Evolutionary conservation across 2,113 vertebrate genomes (phyloP).

Genomic region (Hystrix brachyura): DNA sequence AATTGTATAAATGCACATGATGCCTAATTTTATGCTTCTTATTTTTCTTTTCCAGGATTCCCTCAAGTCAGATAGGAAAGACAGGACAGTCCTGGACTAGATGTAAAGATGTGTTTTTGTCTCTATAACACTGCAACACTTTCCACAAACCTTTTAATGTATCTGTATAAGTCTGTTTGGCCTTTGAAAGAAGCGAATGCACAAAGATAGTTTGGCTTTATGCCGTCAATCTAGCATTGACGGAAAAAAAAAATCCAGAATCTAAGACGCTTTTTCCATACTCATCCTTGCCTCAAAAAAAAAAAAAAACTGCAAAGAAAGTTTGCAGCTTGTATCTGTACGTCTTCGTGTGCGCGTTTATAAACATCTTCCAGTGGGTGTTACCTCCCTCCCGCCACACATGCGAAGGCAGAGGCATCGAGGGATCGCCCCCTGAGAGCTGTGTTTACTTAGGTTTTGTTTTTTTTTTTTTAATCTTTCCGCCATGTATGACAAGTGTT

Average conservation of each 20-base stretch:
- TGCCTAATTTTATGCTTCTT: conserved; percentile 61
- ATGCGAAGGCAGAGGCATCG: conserved; percentile 49
- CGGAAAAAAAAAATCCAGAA: neutral
- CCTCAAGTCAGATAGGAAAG: conserved; percentile 52
- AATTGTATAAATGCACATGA: conserved; percentile 64
- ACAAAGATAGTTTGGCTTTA: conserved; percentile 49
- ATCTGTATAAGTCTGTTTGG: conserved; percentile 62
- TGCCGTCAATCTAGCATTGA: neutral
- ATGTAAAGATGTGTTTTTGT: conserved; percentile 58
- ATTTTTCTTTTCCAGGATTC: conserved; percentile 21
- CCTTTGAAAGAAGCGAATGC: conserved; percentile 19
- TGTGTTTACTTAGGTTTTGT: conserved; percentile 88
- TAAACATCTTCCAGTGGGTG: conserved; percentile 55
- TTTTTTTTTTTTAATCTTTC: conserved; percentile 71
- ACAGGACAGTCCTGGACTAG: conserved; percentile 64
- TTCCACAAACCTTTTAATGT: conserved; percentile 52
- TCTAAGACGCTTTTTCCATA: neutral
- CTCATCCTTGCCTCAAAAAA: neutral
- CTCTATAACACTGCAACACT: conserved; percentile 28
- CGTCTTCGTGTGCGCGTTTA: neutral
- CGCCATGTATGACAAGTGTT: conserved; percentile 86
- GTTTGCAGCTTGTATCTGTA: conserved; percentile 61
- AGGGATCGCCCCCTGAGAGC: conserved; percentile 86
- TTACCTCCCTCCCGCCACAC: conserved; percentile 19
- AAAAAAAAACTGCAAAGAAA: conserved; percentile 42